phyloP scores from a whole-genome alignment of 2,113 vertebrate species.

The Tragulus kanchil region DNA sequence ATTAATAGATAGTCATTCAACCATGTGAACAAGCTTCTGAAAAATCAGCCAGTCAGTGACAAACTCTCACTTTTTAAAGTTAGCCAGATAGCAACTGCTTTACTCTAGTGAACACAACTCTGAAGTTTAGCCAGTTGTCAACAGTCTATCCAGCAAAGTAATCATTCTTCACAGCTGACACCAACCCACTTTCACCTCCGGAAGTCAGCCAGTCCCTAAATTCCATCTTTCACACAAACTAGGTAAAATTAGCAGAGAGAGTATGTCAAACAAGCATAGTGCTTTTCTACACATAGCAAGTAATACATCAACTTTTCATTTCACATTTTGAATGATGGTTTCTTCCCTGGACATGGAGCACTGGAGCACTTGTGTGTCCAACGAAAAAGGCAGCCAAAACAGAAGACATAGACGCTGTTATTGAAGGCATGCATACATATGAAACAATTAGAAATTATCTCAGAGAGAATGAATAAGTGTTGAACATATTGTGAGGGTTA shows the following conservation, averaged over 20 bases:
- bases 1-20: background rate
- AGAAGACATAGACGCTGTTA: background rate
- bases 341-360: constrained; percentile 18
- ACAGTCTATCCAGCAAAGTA: background rate
- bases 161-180: background rate
- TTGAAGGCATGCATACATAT: background rate
- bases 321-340: constrained; percentile 30
- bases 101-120: background rate
- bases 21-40: background rate
- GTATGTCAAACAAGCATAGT: background rate
- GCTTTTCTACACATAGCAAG: background rate
- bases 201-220: background rate
- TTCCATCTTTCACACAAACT: constrained; percentile 14
- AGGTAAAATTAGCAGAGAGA: background rate
- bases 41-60: background rate
- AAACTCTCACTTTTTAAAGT: background rate
- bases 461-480: background rate
- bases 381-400: background rate
- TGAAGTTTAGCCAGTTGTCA: background rate
- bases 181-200: background rate
- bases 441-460: constrained; percentile 32
- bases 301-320: constrained; percentile 29
- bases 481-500: constrained; percentile 12
- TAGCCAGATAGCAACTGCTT: background rate
- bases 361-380: background rate